These are phyloP conservation scores for Helleia helle DNA, from an alignment of 2,888 invertebrate species.

Conservation along the genomic window DNA sequence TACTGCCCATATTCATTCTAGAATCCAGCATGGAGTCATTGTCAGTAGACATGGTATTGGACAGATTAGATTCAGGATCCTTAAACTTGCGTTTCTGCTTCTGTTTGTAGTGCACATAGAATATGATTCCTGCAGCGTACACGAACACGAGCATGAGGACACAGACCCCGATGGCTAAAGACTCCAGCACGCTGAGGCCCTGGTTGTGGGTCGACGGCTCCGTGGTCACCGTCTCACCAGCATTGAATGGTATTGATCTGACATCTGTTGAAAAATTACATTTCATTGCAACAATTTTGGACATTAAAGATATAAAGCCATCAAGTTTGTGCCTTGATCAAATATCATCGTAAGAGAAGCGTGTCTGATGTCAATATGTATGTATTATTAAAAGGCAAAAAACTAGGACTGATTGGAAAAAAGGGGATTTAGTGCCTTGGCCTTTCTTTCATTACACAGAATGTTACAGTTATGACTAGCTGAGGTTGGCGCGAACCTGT, in stretches of 20 bases:
- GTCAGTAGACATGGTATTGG: constrained; percentile 44
- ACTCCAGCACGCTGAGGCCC: constrained; percentile 83
- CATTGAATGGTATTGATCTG: constrained; percentile 84
- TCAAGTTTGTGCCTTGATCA: too few relatives aligned
- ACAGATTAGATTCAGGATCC: constrained; percentile 50
- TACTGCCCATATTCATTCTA: constrained; percentile 56
- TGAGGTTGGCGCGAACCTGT: too few relatives aligned
- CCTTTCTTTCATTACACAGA: too few relatives aligned
- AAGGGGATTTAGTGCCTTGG: too few relatives aligned
- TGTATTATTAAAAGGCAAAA: too few relatives aligned
- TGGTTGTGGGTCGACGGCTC: constrained; percentile 66
- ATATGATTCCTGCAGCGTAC: constrained; percentile 87
- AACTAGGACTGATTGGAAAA: too few relatives aligned
- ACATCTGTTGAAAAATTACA: constrained; percentile 79
- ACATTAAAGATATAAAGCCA: too few relatives aligned
- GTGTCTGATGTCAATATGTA: too few relatives aligned
- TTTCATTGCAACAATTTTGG: too few relatives aligned
- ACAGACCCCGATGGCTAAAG: constrained; percentile 86
- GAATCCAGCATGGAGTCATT: constrained; percentile 51
- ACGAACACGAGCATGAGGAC: constrained; percentile 85
- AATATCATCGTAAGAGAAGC: too few relatives aligned
- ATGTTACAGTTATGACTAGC: too few relatives aligned
- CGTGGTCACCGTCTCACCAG: constrained; percentile 71
- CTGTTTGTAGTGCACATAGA: constrained; percentile 83
- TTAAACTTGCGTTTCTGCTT: constrained; percentile 74